Conservation (phyloP, 2,888 invertebrate genomes). For the Sericinus montela region DNA sequence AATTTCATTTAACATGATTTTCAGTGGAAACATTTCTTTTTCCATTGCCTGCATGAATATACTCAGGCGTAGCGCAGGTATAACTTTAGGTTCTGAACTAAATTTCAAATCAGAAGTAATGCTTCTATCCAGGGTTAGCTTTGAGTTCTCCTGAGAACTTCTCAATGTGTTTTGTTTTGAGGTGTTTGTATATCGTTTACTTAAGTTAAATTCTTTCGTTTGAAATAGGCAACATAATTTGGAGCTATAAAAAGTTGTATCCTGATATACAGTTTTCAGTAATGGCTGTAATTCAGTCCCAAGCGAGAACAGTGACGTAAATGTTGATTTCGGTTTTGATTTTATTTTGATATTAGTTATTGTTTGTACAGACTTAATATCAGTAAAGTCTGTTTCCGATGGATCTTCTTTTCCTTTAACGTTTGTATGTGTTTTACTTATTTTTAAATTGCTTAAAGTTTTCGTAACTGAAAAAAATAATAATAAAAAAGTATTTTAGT, state of each 20-base stretch:
- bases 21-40: conserved; percentile 55
- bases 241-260: conserved; percentile 25
- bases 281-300: conserved; percentile 33
- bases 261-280: conserved; percentile 9
- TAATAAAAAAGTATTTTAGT: neutral
- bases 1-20: conserved; percentile 49
- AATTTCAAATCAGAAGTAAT: neutral
- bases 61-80: conserved; percentile 47
- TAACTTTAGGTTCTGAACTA: conserved; percentile 26
- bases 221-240: conserved; percentile 19
- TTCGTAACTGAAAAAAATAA: conserved; percentile 24
- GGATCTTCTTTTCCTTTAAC: conserved; percentile 26
- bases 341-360: conserved; percentile 22
- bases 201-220: conserved; percentile 7
- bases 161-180: no score
- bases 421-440: conserved; percentile 23
- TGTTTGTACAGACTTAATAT: conserved; percentile 6
- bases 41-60: conserved; percentile 47
- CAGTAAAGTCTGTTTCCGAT: conserved; percentile 5
- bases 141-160: no score
- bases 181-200: neutral
- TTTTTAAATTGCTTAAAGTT: conserved; percentile 3
- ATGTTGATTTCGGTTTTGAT: conserved; percentile 31
- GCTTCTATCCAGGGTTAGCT: no score
- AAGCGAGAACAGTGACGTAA: conserved; percentile 47